Evolutionary conservation across 1,140 invertebrate species (phyloP), one percentile per base, ranked within the genome.

Genomic region (Ceratitis capitata): DNA sequence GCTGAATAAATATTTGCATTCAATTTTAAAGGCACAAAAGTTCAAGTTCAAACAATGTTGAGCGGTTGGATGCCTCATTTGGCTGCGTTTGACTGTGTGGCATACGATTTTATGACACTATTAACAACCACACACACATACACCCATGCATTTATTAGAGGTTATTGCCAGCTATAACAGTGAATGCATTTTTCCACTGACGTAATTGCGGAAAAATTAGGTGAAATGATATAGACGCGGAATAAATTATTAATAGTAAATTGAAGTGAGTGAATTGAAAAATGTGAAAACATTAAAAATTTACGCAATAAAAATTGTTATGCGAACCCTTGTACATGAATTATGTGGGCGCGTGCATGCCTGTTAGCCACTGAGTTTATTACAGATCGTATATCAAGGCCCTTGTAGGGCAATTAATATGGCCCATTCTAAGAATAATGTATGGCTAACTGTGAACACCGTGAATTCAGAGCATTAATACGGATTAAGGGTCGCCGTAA

Each of bases 1-100:
- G 14, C 69, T 45, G 26, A 78, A 23, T 45, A 78, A 78, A 78
- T 78, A 78, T 69, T 69, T 69, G 61, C 32, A 19, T 35, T 39
- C 26, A 39, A 78, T 42, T 78, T 16, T 26, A 64, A 32, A 32
- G 29, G 19, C 10, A 78, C n/a, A 78, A 78, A 42, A 78, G 19
- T 78, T 78, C 69, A 78, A 78, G 69, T 78, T 78, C 69, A 78
- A 78, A 23, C 35, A 23, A 42, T 9, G n/a, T 45, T 45, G 42
- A 78, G 6, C 26, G 10, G 42, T 23, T 3, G 6, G 45, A 10
- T 78, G n/a, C 39, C 35, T 23, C 58, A 2, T 1, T 56, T n/a
- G n/a, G n/a, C n/a, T n/a, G n/a, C n/a, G n/a, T n/a, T n/a, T n/a
- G n/a, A n/a, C n/a, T 56, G 19, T n/a, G 19, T 45, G 69, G 39